Percentiles rank a stretch among this genome's conserved stretches.
Conservation (phyloP, 2,113 vertebrate genomes). For the Noturus placidus region DNA sequence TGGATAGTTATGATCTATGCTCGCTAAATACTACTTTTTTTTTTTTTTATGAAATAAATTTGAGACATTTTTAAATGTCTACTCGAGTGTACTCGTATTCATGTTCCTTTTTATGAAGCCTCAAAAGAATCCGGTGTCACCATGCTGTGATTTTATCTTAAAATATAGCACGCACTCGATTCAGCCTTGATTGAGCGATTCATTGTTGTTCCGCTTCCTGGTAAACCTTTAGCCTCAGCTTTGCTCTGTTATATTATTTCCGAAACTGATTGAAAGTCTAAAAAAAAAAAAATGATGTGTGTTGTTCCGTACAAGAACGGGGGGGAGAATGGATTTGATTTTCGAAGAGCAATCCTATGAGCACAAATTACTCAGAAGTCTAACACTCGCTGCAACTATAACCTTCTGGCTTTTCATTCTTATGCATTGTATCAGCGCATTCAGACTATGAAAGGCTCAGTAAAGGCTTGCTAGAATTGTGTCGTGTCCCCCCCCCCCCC, state of each 20-base stretch:
- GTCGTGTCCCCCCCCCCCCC: no score
- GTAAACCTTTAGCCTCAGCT: background rate
- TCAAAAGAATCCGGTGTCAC: background rate
- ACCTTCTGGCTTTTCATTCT: background rate
- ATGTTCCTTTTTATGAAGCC: background rate
- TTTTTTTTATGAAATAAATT: no score
- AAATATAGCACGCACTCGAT: background rate
- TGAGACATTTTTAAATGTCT: background rate
- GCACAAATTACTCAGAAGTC: background rate
- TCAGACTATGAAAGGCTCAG: background rate
- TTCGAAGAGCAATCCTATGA: background rate
- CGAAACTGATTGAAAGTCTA: background rate
- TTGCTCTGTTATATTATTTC: background rate
- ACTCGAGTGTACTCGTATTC: background rate
- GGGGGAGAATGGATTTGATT: background rate
- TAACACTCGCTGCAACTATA: background rate
- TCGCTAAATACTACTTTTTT: no score
- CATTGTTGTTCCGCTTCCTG: background rate
- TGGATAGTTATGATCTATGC: background rate
- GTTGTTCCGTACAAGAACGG: background rate
- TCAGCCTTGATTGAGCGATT: background rate
- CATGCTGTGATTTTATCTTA: background rate
- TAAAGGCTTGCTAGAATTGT: background rate
- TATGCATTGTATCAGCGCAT: background rate
- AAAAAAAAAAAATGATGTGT: background rate